phyloP scores from a whole-genome alignment of 2,888 invertebrate species.

The Kuschelorhynchus macadamiae region DNA sequence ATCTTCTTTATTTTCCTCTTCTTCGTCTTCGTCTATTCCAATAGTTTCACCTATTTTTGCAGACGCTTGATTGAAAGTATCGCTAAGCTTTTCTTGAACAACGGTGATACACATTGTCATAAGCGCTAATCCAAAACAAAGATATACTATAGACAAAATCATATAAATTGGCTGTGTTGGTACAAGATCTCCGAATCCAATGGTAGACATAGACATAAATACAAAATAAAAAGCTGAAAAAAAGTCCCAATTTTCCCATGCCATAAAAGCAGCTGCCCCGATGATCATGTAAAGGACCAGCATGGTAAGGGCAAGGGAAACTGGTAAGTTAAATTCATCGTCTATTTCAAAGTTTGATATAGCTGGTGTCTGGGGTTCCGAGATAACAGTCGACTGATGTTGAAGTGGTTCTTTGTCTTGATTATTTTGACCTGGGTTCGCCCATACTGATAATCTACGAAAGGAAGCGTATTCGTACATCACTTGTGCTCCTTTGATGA shows the following conservation, averaged over 20 bases:
- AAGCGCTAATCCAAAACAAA: slow-evolving; percentile 93
- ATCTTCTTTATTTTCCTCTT: slow-evolving; percentile 65
- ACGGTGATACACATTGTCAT: slow-evolving; percentile 99
- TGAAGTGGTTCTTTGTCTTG: slow-evolving; percentile 51
- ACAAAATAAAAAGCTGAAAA: slow-evolving; percentile 97
- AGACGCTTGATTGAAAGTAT: slow-evolving; percentile 87
- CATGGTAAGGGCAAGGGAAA: slow-evolving; percentile 88
- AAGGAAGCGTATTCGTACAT: slow-evolving; percentile 85
- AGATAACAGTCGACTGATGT: slow-evolving; percentile 18
- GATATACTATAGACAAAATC: slow-evolving; percentile 92
- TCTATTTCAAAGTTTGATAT: slow-evolving; percentile 85
- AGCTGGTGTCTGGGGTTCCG: slow-evolving; percentile 81
- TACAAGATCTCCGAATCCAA: slow-evolving; percentile 90
- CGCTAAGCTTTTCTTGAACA: slow-evolving; percentile 81
- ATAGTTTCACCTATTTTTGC: slow-evolving; percentile 89
- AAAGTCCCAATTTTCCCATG: slow-evolving; percentile 90
- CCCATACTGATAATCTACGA: slow-evolving; percentile 76
- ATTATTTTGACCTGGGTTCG: slow-evolving; percentile 56
- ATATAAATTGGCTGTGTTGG: slow-evolving; percentile 86
- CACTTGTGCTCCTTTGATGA: slow-evolving; percentile 86
- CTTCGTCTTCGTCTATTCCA: slow-evolving; percentile 81
- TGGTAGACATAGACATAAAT: slow-evolving; percentile 96
- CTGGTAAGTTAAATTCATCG: slow-evolving; percentile 95
- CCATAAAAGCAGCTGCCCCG: slow-evolving; percentile 85
- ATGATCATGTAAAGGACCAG: slow-evolving; percentile 88